phyloP scores from a whole-genome alignment of 2,888 invertebrate species.

The Petrolisthes manimaculis region DNA sequence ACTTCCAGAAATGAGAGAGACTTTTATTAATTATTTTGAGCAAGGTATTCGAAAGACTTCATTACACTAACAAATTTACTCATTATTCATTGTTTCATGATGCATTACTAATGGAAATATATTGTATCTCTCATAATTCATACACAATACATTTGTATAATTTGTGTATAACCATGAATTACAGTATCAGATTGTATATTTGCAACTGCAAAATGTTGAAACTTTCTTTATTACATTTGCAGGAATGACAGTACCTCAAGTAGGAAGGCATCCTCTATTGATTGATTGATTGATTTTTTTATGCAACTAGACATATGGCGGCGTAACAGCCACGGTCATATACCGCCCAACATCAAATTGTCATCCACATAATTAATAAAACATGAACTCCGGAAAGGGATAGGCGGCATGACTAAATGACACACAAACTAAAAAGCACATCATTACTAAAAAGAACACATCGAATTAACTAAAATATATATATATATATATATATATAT shows the following conservation, averaged over 20 bases:
- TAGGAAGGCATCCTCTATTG: not conserved
- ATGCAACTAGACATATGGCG: no score
- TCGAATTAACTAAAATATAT: no score
- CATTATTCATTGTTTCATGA: not conserved
- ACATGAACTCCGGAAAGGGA: no score
- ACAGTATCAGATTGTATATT: not conserved
- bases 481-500: no score
- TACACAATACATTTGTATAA: not conserved
- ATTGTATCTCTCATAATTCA: not conserved
- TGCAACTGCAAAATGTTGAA: not conserved
- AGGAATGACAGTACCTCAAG: not conserved
- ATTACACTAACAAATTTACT: not conserved
- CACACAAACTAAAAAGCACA: no score
- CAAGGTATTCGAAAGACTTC: not conserved
- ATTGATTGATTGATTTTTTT: no score
- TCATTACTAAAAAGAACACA: no score
- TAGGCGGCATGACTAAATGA: no score
- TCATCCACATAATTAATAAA: no score
- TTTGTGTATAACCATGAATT: not conserved
- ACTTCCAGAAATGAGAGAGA: slow-evolving; percentile 18
- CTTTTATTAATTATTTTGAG: not conserved
- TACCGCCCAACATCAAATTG: no score
- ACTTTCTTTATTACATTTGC: not conserved
- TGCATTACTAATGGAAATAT: not conserved
- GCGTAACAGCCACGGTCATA: no score